Evolutionary conservation across 2,113 vertebrate species (phyloP).

Genomic region (Petroica traversi): DNA sequence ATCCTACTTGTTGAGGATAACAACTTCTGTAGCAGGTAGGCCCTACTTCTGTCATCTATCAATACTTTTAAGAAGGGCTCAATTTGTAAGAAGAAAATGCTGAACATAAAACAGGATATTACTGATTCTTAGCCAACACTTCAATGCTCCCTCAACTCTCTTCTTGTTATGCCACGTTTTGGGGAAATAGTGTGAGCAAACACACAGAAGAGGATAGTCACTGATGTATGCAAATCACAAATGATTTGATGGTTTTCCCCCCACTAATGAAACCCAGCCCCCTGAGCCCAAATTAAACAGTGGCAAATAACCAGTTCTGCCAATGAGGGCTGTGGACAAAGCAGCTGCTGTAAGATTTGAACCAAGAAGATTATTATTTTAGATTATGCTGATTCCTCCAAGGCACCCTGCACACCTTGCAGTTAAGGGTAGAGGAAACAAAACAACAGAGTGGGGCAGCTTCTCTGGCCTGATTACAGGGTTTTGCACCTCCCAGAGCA

Average conservation of each 20-base stretch:
- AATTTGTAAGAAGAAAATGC: fast-evolving
- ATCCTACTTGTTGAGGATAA: neutral
- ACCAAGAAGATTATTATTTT: neutral
- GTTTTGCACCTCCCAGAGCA: neutral
- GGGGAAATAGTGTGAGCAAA: neutral
- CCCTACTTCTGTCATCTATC: neutral
- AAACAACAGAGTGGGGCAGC: neutral
- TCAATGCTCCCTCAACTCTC: neutral
- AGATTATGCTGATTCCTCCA: neutral
- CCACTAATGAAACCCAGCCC: neutral
- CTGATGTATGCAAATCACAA: neutral
- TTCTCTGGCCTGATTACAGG: neutral
- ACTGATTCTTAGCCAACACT: neutral
- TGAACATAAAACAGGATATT: neutral
- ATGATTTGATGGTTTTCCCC: neutral
- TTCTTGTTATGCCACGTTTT: neutral
- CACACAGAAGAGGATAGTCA: neutral
- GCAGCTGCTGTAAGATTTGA: neutral
- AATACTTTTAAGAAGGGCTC: neutral
- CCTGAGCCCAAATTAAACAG: neutral
- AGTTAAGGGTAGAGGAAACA: neutral
- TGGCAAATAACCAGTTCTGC: neutral
- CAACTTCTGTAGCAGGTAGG: neutral
- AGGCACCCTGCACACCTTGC: neutral
- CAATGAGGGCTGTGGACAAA: neutral